Evolutionary conservation across 1,140 invertebrate species (phyloP).

Genomic region (Eueides isabella): DNA sequence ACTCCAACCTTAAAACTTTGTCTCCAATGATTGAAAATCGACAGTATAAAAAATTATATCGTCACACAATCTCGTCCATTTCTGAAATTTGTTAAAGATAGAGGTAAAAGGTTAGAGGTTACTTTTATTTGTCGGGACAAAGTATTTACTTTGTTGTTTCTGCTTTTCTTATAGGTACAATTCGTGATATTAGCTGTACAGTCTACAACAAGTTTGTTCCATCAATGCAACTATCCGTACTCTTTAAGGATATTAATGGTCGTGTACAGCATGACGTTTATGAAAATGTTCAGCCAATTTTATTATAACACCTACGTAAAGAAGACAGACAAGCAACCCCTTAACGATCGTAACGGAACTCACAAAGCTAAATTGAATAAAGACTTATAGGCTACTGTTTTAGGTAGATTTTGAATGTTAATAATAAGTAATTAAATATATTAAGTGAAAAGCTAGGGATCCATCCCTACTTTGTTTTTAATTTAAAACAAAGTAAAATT

Average conservation of each 20-base stretch:
- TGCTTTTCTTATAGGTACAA: slow-evolving; percentile 20
- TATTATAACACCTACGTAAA: slow-evolving; percentile 17
- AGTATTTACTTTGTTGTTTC: neutral
- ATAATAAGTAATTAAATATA: too few relatives aligned
- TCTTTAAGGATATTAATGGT: neutral
- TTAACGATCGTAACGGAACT: neutral
- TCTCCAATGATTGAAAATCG: too few relatives aligned
- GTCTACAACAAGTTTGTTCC: slow-evolving; percentile 10
- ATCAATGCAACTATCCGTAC: neutral
- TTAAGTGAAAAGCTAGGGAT: too few relatives aligned
- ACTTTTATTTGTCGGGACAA: too few relatives aligned
- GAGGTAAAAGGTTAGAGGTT: too few relatives aligned
- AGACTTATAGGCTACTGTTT: neutral
- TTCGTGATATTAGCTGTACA: neutral
- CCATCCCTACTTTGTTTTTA: too few relatives aligned
- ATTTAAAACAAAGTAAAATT: too few relatives aligned
- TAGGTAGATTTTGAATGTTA: neutral
- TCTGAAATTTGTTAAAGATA: too few relatives aligned
- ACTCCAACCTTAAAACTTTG: too few relatives aligned
- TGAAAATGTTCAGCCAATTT: slow-evolving; percentile 18
- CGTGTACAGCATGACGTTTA: neutral
- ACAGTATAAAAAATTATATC: too few relatives aligned
- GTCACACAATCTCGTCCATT: too few relatives aligned
- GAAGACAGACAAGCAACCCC: neutral
- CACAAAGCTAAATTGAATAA: neutral